phyloP scores from a whole-genome alignment of 2,888 invertebrate genomes.

The Melikaiella ostensackeni region DNA sequence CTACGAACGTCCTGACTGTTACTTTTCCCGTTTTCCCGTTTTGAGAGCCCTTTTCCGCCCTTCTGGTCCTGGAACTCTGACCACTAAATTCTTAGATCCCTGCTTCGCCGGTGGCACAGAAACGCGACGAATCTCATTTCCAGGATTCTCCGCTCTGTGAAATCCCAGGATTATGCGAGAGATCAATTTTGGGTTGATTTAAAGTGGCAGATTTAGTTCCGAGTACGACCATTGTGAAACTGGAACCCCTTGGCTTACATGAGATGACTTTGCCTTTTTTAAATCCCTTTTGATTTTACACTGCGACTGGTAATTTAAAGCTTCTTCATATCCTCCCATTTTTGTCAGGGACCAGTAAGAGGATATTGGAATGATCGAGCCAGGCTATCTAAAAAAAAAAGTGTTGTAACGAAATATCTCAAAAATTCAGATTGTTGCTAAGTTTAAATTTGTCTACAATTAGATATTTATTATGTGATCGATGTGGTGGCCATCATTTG shows the following conservation, averaged over 20 bases:
- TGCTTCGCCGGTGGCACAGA: neutral
- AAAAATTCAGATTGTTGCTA: too few species aligned
- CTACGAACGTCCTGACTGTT: neutral
- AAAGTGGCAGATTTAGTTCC: constrained; percentile 26
- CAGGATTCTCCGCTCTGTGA: constrained; percentile 29
- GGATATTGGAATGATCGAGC: too few species aligned
- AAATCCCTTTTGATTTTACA: neutral
- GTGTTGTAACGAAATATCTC: too few species aligned
- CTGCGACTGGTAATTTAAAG: neutral
- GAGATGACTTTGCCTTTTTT: neutral
- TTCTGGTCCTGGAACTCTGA: constrained; percentile 24
- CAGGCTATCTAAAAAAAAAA: too few species aligned
- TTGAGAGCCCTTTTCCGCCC: constrained; percentile 15
- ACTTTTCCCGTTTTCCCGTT: neutral
- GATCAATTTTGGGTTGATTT: constrained; percentile 32
- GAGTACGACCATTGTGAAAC: neutral
- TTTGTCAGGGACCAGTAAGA: too few species aligned
- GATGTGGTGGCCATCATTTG: too few species aligned
- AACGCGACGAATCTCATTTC: constrained; percentile 27
- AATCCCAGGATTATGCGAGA: constrained; percentile 26
- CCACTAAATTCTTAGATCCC: constrained; percentile 37
- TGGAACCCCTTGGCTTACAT: neutral
- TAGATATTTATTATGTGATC: too few species aligned
- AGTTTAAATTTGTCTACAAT: too few species aligned
- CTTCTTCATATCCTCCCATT: neutral